A percentile compares a stretch with the other conserved stretches of the same genome.
These are phyloP conservation scores for Strix aluco DNA, from an alignment of 2,113 vertebrate genomes.

Conservation along the genomic window DNA sequence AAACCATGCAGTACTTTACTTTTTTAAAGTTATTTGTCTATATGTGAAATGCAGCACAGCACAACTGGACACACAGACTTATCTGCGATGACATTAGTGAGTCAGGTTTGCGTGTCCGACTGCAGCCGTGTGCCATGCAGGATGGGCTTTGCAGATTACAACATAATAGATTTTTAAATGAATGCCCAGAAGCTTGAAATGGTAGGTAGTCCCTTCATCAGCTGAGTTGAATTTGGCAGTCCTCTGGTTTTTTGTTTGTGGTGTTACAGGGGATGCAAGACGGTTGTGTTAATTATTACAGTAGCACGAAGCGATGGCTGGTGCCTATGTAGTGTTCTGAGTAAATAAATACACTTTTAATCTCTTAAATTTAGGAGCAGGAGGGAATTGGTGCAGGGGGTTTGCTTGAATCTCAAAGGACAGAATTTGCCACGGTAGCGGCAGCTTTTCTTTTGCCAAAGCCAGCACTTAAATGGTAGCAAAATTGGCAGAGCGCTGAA, in stretches of 20 bases:
- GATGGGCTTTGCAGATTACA: background rate
- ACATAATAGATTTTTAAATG: background rate
- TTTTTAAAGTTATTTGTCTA: background rate
- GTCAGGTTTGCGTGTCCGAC: background rate
- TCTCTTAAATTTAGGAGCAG: background rate
- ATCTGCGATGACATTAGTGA: background rate
- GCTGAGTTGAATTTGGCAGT: background rate
- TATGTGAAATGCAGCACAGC: background rate
- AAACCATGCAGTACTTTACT: background rate
- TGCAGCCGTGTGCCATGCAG: background rate
- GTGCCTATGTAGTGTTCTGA: background rate
- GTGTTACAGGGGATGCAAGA: background rate
- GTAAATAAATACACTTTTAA: background rate
- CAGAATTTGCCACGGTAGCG: accelerated
- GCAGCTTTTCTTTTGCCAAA: background rate
- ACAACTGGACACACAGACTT: background rate
- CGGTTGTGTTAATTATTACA: background rate
- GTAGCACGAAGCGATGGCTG: background rate
- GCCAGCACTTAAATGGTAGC: background rate
- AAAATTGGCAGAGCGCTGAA: background rate
- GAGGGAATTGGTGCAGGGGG: background rate
- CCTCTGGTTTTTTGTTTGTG: background rate
- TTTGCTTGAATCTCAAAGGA: background rate
- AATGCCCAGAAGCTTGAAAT: background rate
- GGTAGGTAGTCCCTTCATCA: background rate